Evolutionary conservation across 2,113 vertebrate species (phyloP).

Genomic region (Capra hircus): DNA sequence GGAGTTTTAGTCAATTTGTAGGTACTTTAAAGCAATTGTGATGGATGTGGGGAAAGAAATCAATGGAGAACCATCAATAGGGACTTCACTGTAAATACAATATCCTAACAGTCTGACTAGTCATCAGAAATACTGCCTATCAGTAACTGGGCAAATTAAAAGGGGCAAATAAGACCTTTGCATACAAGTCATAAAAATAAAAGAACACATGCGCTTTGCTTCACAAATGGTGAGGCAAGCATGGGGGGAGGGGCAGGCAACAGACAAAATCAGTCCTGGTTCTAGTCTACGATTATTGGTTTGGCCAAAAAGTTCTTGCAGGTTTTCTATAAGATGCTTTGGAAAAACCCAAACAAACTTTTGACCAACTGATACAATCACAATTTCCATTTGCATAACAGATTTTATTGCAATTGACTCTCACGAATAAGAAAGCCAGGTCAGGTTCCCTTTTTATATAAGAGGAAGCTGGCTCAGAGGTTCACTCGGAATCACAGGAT

Average conservation of each 20-base stretch:
- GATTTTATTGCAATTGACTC: not conserved
- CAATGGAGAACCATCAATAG: slow-evolving; percentile 60
- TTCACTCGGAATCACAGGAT: not conserved
- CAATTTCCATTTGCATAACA: not conserved
- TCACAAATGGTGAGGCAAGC: not conserved
- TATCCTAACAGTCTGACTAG: slow-evolving; percentile 7
- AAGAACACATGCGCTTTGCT: not conserved
- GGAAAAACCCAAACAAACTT: not conserved
- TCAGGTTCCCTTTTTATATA: not conserved
- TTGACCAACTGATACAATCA: not conserved
- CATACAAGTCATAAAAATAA: not conserved
- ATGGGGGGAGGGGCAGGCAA: not conserved
- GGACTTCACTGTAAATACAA: slow-evolving; percentile 39
- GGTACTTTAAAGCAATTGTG: slow-evolving; percentile 46
- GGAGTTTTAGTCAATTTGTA: slow-evolving; percentile 54
- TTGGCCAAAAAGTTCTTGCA: not conserved
- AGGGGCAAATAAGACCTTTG: not conserved
- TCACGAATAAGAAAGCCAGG: not conserved
- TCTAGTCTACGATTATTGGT: not conserved
- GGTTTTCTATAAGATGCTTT: not conserved
- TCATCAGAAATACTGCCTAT: slow-evolving; percentile 4
- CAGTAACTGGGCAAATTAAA: slow-evolving; percentile 7
- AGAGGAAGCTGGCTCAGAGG: not conserved
- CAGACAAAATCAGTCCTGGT: not conserved
- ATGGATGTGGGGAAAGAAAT: slow-evolving; percentile 55